phyloP scores from a whole-genome alignment of 2,888 invertebrate genomes.

The Idaea biselata region DNA sequence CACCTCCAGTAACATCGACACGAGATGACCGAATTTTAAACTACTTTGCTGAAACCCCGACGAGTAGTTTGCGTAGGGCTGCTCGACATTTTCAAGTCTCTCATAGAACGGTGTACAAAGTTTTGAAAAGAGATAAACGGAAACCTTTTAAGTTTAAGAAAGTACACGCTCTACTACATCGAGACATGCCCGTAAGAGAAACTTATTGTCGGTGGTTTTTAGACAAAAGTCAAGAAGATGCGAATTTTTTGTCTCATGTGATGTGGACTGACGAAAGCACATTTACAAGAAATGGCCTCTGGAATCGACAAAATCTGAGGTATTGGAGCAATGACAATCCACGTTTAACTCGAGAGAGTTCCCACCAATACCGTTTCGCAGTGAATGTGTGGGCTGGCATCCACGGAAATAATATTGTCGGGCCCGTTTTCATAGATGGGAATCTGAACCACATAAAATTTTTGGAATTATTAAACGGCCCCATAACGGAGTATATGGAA shows the following conservation, averaged over 20 bases:
- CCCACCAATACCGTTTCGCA: background rate
- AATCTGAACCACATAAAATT: background rate
- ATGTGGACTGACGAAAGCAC: constrained; percentile 7
- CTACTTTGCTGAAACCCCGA: too few species aligned
- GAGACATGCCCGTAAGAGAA: constrained; percentile 2
- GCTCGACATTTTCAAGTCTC: background rate
- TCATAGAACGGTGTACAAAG: background rate
- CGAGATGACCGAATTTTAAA: too few species aligned
- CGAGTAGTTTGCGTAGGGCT: background rate
- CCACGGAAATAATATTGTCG: background rate
- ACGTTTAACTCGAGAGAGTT: background rate
- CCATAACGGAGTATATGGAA: background rate
- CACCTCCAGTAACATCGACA: too few species aligned
- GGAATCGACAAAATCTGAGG: constrained; percentile 7
- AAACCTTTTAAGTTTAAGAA: background rate
- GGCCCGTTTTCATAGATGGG: constrained; percentile 2
- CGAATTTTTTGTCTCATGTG: background rate
- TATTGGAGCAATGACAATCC: constrained; percentile 4
- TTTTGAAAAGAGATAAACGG: background rate
- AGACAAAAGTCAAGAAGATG: background rate
- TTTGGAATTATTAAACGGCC: too few species aligned
- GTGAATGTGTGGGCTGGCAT: background rate
- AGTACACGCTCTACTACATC: background rate
- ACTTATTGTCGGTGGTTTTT: constrained; percentile 1
- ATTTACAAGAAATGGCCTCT: constrained; percentile 9